A percentile compares a stretch with the other conserved stretches of the same genome.
phyloP scores from a whole-genome alignment of 2,113 vertebrate genomes.

The Elephas maximus region DNA sequence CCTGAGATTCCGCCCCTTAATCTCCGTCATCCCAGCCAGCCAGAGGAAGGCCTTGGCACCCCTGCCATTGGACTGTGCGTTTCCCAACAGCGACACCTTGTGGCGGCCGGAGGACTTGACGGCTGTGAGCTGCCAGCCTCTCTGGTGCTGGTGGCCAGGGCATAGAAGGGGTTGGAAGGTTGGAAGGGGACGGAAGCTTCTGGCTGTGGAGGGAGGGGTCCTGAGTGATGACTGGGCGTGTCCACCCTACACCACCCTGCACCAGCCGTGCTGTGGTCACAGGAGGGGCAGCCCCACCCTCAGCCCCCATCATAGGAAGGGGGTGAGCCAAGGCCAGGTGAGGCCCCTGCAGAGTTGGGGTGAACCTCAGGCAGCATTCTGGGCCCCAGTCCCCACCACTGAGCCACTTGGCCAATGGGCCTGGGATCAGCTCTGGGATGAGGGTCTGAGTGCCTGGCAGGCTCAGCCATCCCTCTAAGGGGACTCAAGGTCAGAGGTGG shows the following conservation, averaged over 20 bases:
- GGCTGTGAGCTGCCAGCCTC: fast-evolving
- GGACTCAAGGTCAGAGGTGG: not conserved
- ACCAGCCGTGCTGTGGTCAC: no score
- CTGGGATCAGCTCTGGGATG: not conserved
- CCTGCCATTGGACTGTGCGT: fast-evolving
- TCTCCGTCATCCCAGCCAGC: not conserved
- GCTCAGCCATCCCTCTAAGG: not conserved
- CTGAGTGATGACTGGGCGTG: no score
- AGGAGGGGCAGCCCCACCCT: not conserved
- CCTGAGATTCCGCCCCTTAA: not conserved
- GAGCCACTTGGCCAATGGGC: not conserved
- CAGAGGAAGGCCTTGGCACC: no score
- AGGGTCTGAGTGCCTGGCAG: not conserved
- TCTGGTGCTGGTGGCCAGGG: not conserved
- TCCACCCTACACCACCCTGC: not conserved
- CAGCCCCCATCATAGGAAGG: not conserved
- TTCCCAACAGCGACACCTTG: constrained; percentile 17
- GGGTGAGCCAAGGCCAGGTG: not conserved
- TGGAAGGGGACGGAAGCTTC: not conserved
- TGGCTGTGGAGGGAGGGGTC: not conserved
- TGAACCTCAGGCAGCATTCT: not conserved
- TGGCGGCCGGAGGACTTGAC: not conserved
- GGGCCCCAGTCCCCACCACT: not conserved
- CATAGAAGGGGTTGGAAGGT: not conserved
- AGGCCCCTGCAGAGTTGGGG: not conserved